phyloP scores from a whole-genome alignment of 30 jellyfish, hydroid and myxozoan genomes.

The Aurelia coerulea region DNA sequence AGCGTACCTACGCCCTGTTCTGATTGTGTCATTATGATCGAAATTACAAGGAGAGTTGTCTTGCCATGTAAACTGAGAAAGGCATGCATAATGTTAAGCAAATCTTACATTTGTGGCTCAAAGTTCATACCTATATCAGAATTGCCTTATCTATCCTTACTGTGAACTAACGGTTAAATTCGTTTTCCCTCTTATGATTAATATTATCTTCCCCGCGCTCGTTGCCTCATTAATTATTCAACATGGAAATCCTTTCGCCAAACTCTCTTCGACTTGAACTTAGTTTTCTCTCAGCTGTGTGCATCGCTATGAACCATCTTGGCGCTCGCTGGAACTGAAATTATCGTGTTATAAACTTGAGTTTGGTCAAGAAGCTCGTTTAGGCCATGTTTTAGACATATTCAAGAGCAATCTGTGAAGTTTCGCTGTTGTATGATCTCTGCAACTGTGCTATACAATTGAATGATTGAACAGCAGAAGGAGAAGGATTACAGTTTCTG shows the following conservation, averaged over 20 bases:
- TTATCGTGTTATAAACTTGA: conserved; percentile 9
- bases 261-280: conserved; percentile 2
- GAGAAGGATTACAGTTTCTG: too few species aligned
- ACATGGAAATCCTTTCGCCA: conserved; percentile 45
- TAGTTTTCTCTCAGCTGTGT: conserved; percentile 7
- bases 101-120: conserved; percentile 19
- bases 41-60: too few species aligned
- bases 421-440: too few species aligned
- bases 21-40: too few species aligned
- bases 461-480: too few species aligned
- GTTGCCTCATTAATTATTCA: conserved; percentile 52
- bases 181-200: conserved; percentile 32
- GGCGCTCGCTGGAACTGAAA: too few species aligned
- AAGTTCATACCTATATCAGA: conserved; percentile 44
- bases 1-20: too few species aligned
- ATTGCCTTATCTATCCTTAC: conserved; percentile 48
- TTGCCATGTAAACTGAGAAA: too few species aligned
- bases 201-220: conserved; percentile 37
- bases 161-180: conserved; percentile 28
- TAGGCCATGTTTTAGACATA: too few species aligned
- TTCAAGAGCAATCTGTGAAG: too few species aligned
- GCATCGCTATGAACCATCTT: too few species aligned
- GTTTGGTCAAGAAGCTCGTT: not conserved
- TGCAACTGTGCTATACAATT: too few species aligned
- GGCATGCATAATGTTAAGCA: not conserved